These are phyloP conservation scores for Lepidurus apus DNA, from an alignment of 1,140 invertebrate genomes.

Conservation along the genomic window DNA sequence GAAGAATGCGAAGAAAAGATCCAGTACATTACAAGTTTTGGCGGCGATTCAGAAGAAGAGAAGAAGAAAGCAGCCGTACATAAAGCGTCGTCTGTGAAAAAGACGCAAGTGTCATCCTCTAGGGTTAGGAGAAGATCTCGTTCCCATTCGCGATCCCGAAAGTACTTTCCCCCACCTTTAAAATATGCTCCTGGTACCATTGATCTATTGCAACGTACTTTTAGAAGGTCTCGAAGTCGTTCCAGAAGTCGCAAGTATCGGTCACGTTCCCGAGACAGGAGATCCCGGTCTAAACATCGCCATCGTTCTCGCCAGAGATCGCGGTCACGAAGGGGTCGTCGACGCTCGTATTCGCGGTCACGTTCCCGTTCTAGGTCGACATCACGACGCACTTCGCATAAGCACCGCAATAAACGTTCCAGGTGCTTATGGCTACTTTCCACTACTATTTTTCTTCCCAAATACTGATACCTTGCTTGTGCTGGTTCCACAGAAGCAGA, in stretches of 20 bases:
- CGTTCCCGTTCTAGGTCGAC: slow-evolving; percentile 25
- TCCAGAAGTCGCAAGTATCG: slow-evolving; percentile 22
- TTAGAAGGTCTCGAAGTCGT: slow-evolving; percentile 5
- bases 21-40: slow-evolving; percentile 49
- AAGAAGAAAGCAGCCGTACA: slow-evolving; percentile 33
- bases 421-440: not conserved
- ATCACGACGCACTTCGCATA: not conserved
- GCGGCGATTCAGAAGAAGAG: slow-evolving; percentile 45
- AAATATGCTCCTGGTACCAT: slow-evolving; percentile 2
- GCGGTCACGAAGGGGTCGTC: slow-evolving; percentile 23
- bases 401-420: not conserved
- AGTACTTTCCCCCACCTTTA: not conserved
- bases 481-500: slow-evolving; percentile 26
- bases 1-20: slow-evolving; percentile 39
- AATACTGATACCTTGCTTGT: not conserved
- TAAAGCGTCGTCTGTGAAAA: not conserved
- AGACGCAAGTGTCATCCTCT: not conserved
- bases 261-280: slow-evolving; percentile 26
- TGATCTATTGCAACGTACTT: slow-evolving; percentile 7
- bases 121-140: slow-evolving; percentile 8
- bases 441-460: not conserved
- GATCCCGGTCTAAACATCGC: slow-evolving; percentile 25
- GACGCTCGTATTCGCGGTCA: slow-evolving; percentile 6
- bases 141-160: not conserved
- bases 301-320: slow-evolving; percentile 25